Base-by-base conservation (phyloP, 2,888 invertebrate genomes). In the Acanthosoma haemorrhoidale region DNA sequence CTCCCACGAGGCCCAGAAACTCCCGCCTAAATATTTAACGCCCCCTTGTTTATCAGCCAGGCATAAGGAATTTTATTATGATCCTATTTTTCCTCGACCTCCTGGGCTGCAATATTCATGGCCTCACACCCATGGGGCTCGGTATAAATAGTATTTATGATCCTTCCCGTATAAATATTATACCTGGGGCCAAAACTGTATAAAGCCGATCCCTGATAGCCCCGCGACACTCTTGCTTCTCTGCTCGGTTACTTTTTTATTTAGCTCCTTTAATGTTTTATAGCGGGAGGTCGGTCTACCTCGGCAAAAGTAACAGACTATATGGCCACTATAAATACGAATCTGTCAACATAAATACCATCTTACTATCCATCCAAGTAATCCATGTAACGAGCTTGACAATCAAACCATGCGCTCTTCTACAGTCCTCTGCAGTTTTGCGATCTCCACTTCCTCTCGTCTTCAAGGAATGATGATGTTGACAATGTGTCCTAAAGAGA, bases 51-150 rank as follows among this genome's bases (percentile, higher is more conserved):
- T 67, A 67, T 67, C 67, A 67, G 63, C 63, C 38, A 39, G 51
- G 67, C 67, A 67, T 67, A 67, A 67, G 67, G 21, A 67, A 67
- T 67, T 67, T 67, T 67, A 67, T 67, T 67, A 67, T 67, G 67
- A 67, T 67, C 32, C 67, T 67, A 67, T 67, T 67, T 67, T 67
- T 67, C 51, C 57, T 51, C 25, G 43, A 32, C 32, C 60, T 34
- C n/a, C 32, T 36, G 39, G 21, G 25, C 25, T 21, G 39, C 38
- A 63, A 63, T 63, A 25, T 38, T 38, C 38, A 29, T 21, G 39
- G 36, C 39, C 63, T 63, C 63, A 38, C 63, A 39, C 63, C 63
- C 60, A 16, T 36, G 21, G 34, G 34, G 34, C 34, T 18, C 34
- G 60, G 60, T 60, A 63, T 63, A 39, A 63, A 63, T 39, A 39